Evolutionary conservation across 2,113 vertebrate species (phyloP), one percentile per base, ranked within the genome.

Genomic region (Actenoides hombroni): DNA sequence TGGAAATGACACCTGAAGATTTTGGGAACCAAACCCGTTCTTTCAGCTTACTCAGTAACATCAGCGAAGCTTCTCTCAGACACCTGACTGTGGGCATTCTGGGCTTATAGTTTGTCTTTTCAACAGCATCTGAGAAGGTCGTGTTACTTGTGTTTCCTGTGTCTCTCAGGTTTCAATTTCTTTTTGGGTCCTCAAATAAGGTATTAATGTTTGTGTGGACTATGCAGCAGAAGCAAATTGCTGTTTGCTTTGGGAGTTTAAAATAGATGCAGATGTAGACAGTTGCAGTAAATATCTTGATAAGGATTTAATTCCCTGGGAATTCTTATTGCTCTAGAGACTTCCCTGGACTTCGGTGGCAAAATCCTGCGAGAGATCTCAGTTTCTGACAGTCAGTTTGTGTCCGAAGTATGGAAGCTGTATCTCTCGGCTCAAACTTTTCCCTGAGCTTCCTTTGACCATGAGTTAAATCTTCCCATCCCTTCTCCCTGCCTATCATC

Each of bases 131-230:
- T 25, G 35, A 33, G 37, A 13, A 4, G 24, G 17, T 3, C 15
- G 1, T 18, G 28, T 37, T 56, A 19, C 17, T 23, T 14, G 5
- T 29, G n/a, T 83, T 46, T 73, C 3, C 0, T 73, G 23, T 56
- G 76, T 91, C 16, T 83, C 14, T 75, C 40, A 1, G 13, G 19
- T 81, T 84, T 82, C 3, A 9, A 18, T 90, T 92, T 68, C 39
- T 51, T 16, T 60, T 54, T 15, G 9, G 14, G 25, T 95, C 19
- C 42, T 31, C 51, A 68, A 23, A 16, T 29, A 17, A 69, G 28
- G 13, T 29, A 7, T 21, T 9, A 35, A 44, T 59, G 85, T 85
- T 7, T 60, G 48, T 28, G 26, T 0, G 9, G 31, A 28, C 35
- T 53, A 20, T 46, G 76, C 56, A 31, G 51, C 24, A 37, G 39